A percentile compares a stretch with the other conserved stretches of the same genome.
Evolutionary conservation across 2,888 invertebrate species (phyloP).

Genomic region (Margaritifera margaritifera): DNA sequence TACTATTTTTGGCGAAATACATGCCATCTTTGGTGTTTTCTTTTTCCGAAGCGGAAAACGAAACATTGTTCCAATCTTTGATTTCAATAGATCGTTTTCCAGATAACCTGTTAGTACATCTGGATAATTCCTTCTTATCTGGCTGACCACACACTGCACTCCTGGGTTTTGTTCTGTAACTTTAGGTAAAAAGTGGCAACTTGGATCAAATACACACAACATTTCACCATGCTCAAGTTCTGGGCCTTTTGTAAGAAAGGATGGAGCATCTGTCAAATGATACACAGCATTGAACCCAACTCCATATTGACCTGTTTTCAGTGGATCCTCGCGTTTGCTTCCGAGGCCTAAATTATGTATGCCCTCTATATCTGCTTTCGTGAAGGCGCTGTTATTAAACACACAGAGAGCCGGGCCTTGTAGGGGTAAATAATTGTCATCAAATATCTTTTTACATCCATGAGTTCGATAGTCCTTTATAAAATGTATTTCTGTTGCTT

Average conservation of each 20-base stretch:
- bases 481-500: conserved; percentile 58
- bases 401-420: too few species aligned
- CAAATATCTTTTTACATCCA: conserved; percentile 8
- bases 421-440: conserved; percentile 67
- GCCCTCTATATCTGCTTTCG: conserved; percentile 59
- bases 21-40: conserved; percentile 51
- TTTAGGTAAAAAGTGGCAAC: conserved; percentile 41
- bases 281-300: conserved; percentile 71
- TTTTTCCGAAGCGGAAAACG: conserved; percentile 61
- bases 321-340: conserved; percentile 61
- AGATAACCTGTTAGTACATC: conserved; percentile 56
- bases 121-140: conserved; percentile 35
- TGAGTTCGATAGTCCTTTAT: conserved; percentile 52
- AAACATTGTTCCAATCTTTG: conserved; percentile 57
- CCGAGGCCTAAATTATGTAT: conserved; percentile 67
- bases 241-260: too few species aligned
- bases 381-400: conserved; percentile 66
- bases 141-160: conserved; percentile 24
- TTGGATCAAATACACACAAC: conserved; percentile 57
- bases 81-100: conserved; percentile 40
- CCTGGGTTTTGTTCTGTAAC: conserved; percentile 48
- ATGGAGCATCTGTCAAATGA: too few species aligned
- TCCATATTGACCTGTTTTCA: conserved; percentile 69
- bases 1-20: conserved; percentile 14
- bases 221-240: conserved; percentile 36